phyloP scores from a whole-genome alignment of 2,797 vertebrate genomes.

The Galagoides demidoff region DNA sequence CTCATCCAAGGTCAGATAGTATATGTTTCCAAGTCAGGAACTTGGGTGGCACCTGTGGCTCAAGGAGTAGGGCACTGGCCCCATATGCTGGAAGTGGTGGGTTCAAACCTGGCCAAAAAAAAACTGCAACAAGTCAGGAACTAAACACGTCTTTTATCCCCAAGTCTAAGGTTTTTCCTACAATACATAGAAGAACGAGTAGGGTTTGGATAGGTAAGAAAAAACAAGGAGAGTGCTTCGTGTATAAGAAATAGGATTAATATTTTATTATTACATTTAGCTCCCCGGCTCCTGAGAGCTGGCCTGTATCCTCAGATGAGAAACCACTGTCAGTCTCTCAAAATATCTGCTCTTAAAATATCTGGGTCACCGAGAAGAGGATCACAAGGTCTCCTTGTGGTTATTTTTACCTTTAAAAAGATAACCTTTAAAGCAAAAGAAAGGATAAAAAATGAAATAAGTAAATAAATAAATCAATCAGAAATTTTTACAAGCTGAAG shows the following conservation, averaged over 20 bases:
- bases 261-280: slow-evolving; percentile 74
- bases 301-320: slow-evolving; percentile 47
- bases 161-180: background rate
- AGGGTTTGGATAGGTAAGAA: background rate
- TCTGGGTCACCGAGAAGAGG: slow-evolving; percentile 75
- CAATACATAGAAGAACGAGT: background rate
- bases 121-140: background rate
- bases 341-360: slow-evolving; percentile 73
- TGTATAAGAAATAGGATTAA: slow-evolving; percentile 56
- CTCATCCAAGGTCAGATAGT: background rate
- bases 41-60: too few relatives aligned
- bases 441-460: slow-evolving; percentile 53
- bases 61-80: too few relatives aligned
- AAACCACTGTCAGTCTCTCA: slow-evolving; percentile 52
- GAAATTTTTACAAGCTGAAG: slow-evolving; percentile 47
- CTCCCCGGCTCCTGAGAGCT: slow-evolving; percentile 58
- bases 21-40: background rate
- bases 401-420: slow-evolving; percentile 73
- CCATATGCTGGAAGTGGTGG: too few relatives aligned
- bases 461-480: background rate
- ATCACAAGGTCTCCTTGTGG: slow-evolving; percentile 67
- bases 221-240: background rate
- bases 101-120: too few relatives aligned
- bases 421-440: slow-evolving; percentile 63
- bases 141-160: background rate